Base-by-base conservation (phyloP, 2,888 invertebrate species). In the Cephus pulcher region DNA sequence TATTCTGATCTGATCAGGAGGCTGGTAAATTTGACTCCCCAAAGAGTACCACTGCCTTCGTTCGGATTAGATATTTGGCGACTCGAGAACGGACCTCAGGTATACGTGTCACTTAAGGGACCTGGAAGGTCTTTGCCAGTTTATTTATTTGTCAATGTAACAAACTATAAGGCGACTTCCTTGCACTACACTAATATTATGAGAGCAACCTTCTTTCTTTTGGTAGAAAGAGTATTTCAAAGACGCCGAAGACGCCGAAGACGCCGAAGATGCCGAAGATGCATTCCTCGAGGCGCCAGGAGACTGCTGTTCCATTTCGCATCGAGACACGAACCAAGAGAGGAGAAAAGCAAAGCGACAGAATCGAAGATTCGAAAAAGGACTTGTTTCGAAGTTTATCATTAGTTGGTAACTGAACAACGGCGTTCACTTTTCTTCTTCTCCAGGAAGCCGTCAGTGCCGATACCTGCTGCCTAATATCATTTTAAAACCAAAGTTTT, bases 401-500 rank as follows among this genome's bases (percentile, higher is more conserved):
- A 88, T 90, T 89, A 88, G 87, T 90, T 89, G 86, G 84, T 86
- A 83, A 32, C 79, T 81, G 83, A 85, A 84, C 84, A 86, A 84
- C 83, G 85, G 84, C 83, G 83, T 82, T 84, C 85, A 79, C 77
- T 15, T 40, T 40, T 15, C 15, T 40, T 40, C 40, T 40, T 40
- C 40, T 15, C 4, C 15, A 40, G 40, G 40, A 40, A 40, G 40
- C 40, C 40, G 40, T 40, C 40, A 15, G 40, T 40, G 40, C n/a
- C 75, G 75, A 75, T 30, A 40, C 74, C 77, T 68, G 70, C 70
- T 68, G 82, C 83, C 82, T 88, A 88, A 90, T 89, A 89, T 89
- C 88, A 89, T 90, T 90, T 89, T 90, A 89, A 89, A 90, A 90
- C 86, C 88, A 88, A 90, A 90, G 89, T 90, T 90, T 86, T 82